Percentiles rank a stretch among this genome's conserved stretches.
Conservation (phyloP, 2,113 vertebrate species). For the Alectura lathami region DNA sequence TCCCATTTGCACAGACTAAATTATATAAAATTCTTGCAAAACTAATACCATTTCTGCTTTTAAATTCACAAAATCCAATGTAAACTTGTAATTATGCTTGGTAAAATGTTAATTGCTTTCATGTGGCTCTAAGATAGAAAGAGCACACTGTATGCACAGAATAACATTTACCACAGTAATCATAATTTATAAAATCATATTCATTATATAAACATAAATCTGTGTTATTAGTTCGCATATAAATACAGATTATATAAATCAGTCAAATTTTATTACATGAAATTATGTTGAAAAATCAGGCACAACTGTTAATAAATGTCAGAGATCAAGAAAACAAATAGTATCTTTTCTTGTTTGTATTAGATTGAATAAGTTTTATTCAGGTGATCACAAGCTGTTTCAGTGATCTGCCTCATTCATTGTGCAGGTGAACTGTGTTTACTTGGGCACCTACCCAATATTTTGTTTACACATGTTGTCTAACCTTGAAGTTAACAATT, state of each 20-base stretch:
- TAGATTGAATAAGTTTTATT: neutral
- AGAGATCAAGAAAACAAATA: neutral
- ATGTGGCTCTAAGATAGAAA: neutral
- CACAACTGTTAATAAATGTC: neutral
- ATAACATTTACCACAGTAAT: neutral
- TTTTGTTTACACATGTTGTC: neutral
- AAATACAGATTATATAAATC: neutral
- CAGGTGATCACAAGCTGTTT: neutral
- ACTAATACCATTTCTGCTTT: neutral
- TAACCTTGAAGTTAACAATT: too few relatives aligned
- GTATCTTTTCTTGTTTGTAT: neutral
- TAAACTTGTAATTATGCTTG: neutral
- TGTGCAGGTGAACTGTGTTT: neutral
- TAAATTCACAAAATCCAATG: neutral
- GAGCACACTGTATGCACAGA: neutral
- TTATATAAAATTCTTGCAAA: neutral
- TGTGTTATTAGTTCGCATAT: neutral
- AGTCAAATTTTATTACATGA: neutral
- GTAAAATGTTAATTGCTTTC: neutral
- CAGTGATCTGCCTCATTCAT: neutral
- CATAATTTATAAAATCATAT: neutral
- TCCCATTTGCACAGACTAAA: neutral
- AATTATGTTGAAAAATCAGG: neutral
- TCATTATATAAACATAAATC: neutral
- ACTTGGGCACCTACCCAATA: neutral